Base-by-base conservation (phyloP, 2,797 vertebrate genomes). In the Mus minutoides region DNA sequence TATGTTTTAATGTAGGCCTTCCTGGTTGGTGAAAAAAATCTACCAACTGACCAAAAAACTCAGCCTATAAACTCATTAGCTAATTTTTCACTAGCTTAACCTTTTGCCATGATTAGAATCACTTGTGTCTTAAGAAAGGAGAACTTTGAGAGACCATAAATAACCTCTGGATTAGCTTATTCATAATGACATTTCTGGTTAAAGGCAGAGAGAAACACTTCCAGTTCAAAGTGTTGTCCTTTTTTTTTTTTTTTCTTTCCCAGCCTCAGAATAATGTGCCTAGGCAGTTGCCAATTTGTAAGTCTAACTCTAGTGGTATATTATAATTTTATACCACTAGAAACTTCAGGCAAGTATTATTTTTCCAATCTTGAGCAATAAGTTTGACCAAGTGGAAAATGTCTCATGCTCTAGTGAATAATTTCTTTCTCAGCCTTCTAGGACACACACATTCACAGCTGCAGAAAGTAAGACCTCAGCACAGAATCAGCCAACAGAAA, bases 321-420 rank as follows among this genome's bases (percentile, higher is more conserved):
- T 83, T 93, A 93, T 90, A 54, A 46, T 90, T 77, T 91, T 75
- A 84, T 85, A 85, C 9, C 52, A 52, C 22, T 73, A 82, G 40
- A 94, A 94, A 88, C 85, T 93, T 92, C 49, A 69, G 67, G n/a
- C n/a, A 94, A 90, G 69, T 60, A 95, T 75, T 95, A 92, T 82
- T 95, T 94, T 96, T 83, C 85, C 64, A 94, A 56, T 78, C n/a
- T 94, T 94, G 21, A 96, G 64, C 82, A 97, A 94, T 43, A 88
- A 78, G 40, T 90, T 94, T 95, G 71, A 92, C 64, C 88, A 94
- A 85, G 82, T 93, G 62, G 80, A 95, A 97, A 96, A 86, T 76
- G 21, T 73, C 77, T 95, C 64, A 54, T 75, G 34, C 22, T 84
- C 52, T 79, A 93, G 43, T 93, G 52, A 96, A 69, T 92, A 94